Base-by-base conservation (phyloP, 2,797 vertebrate species). In the Microhierax caerulescens region DNA sequence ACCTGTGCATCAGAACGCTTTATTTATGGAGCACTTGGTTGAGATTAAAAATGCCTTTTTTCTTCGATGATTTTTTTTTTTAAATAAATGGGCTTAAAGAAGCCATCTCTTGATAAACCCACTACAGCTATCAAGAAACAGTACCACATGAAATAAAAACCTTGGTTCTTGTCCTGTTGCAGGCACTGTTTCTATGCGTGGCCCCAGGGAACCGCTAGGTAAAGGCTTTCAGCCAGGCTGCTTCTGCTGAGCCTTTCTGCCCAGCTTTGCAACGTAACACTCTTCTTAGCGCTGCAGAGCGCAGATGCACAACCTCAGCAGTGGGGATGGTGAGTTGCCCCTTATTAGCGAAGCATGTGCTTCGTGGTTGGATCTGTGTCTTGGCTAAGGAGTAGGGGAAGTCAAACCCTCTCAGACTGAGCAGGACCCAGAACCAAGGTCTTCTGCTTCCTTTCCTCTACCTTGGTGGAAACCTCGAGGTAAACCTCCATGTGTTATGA, bases 391-490 rank as follows among this genome's bases (percentile, higher is more conserved):
- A 54, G 28, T 9, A 50, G 27, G 6, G 16, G 27, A 50, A 79
- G 41, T 25, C 5, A 79, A 64, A 67, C 1, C 1, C 6, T 6
- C 9, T 54, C 53, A 63, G 25, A 21, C 32, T 1, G 0, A 60
- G 25, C 21, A 59, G 27, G 23, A 37, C 37, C 14, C 9, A 34
- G 16, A 88, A 32, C 2, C 9, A 24, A 41, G 10, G 6, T 47
- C 20, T 67, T 21, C 20, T 39, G 7, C 7, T 57, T 86, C 41
- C 15, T 77, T 67, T 12, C 28, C 8, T 81, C 36, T 50, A 23
- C 13, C 39, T 72, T 0, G 0, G 10, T 18, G 3, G 20, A 64
- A 90, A 79, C 27, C 15, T 7, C 56, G 30, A 5, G 2, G 4
- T 51, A 69, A 93, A 20, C 1, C 10, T 65, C 12, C 34, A 6